Evolutionary conservation across 2,888 invertebrate genomes (phyloP), one percentile per base, ranked within the genome.

Genomic region (Volucella inflata): DNA sequence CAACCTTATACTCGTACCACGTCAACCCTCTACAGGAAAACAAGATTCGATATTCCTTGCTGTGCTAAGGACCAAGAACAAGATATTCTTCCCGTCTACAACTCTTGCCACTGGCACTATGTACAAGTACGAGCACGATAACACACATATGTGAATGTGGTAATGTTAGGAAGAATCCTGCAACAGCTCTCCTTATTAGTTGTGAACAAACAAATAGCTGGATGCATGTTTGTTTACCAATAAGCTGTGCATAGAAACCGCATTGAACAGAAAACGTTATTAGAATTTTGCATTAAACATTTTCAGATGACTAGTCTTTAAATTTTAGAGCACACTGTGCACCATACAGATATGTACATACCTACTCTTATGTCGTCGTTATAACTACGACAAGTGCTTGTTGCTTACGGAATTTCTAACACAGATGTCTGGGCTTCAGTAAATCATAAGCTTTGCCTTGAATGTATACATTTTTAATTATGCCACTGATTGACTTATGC

Each of bases 141-240:
- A n/a, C n/a, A n/a, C n/a, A n/a, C 6, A 30, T 30, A 30, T 30
- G 30, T 6, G 30, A 30, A 30, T 30, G 30, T 30, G 30, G 30
- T 30, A 14, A 42, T 30, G 67, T 74, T 55, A 74, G 62, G 68
- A 74, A 79, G 74, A 79, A 74, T 74, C 14, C 62, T 64, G 78
- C 74, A 83, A 74, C 83, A 83, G 83, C 74, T 2, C 30, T 83
- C 83, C 83, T 83, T 83, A 83, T 83, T 83, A 83, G 83, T 79
- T 83, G 78, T 79, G 78, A 83, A 83, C 83, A 83, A 30, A 30
- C 30, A 6, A 30, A 6, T 79, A 72, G 74, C 68, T 50, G 74
- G 72, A 57, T 83, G 83, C 83, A 79, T 83, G 83, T 83, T 79
- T 83, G 83, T 59, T 79, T 79, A 74, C 83, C 83, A 83, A 78